These are phyloP conservation scores for Gopherus evgoodei DNA, from an alignment of 2,113 vertebrate species.

Conservation along the genomic window DNA sequence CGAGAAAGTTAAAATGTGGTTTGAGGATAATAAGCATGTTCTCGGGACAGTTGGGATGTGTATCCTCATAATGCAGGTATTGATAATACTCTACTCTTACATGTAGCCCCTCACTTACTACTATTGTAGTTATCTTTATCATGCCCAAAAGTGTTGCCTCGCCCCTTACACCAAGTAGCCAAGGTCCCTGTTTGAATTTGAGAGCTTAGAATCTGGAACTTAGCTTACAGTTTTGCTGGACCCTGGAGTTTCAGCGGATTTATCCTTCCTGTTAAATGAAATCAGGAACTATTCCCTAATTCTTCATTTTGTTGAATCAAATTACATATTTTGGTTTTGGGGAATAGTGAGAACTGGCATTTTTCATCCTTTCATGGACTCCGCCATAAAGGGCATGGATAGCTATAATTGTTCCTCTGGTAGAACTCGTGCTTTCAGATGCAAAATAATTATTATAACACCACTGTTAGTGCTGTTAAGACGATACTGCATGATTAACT, in stretches of 20 bases:
- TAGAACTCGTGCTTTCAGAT: not conserved
- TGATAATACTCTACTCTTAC: not conserved
- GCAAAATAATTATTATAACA: not conserved
- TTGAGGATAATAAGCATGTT: constrained; percentile 94
- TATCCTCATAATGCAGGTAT: constrained; percentile 95
- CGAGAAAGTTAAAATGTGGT: constrained; percentile 93
- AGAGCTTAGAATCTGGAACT: not conserved
- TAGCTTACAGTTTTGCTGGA: not conserved
- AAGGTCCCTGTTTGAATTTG: not conserved
- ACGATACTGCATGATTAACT: not conserved
- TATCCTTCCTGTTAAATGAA: not conserved
- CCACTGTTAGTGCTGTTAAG: not conserved
- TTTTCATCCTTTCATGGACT: not conserved
- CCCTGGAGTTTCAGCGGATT: not conserved
- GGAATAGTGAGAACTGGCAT: not conserved
- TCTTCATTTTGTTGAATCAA: not conserved
- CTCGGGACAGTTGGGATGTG: constrained; percentile 94
- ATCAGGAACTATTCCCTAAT: not conserved
- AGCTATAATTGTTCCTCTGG: not conserved
- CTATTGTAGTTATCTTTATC: not conserved
- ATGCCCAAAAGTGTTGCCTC: not conserved
- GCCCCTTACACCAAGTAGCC: not conserved
- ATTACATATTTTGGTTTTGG: not conserved
- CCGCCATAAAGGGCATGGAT: not conserved
- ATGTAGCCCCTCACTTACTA: not conserved